These are phyloP conservation scores for Istiophorus platypterus DNA, from an alignment of 2,113 vertebrate species.

Conservation along the genomic window DNA sequence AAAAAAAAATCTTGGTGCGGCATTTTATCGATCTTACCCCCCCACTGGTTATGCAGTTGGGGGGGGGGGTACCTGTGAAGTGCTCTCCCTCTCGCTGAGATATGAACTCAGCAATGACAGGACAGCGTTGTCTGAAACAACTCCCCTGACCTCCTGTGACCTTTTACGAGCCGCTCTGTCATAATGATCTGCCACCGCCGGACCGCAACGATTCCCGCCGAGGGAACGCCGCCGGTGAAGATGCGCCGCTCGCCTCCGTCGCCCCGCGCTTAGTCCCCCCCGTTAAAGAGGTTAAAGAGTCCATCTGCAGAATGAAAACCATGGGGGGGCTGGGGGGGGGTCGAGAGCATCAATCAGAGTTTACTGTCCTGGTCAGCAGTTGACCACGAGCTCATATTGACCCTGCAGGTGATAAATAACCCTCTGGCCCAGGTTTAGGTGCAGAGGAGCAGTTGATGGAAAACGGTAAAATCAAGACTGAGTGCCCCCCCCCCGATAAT, in stretches of 20 bases:
- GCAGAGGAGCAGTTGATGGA: not conserved
- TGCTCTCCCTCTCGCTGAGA: not conserved
- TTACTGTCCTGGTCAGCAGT: slow-evolving; percentile 72
- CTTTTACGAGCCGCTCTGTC: slow-evolving; percentile 6
- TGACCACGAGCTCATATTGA: slow-evolving; percentile 70
- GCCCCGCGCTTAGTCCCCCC: too few relatives aligned
- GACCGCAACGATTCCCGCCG: too few relatives aligned
- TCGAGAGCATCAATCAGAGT: slow-evolving; percentile 68
- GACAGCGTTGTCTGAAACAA: not conserved
- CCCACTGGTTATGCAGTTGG: too few relatives aligned
- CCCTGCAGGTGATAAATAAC: slow-evolving; percentile 70
- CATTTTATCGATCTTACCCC: too few relatives aligned
- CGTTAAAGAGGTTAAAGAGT: slow-evolving; percentile 6
- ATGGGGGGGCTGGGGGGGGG: slow-evolving; percentile 32
- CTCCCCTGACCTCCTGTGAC: not conserved
- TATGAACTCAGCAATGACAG: too few relatives aligned
- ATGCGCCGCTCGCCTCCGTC: slow-evolving; percentile 6
- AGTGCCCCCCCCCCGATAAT: slow-evolving; percentile 44
- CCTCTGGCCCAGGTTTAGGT: slow-evolving; percentile 1
- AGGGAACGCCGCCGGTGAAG: too few relatives aligned
- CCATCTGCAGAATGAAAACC: slow-evolving; percentile 62
- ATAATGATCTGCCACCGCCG: not conserved
- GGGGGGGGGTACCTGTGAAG: too few relatives aligned
- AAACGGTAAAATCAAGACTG: slow-evolving; percentile 35
- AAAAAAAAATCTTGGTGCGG: not conserved